Percentiles rank a stretch among this genome's conserved stretches.
Evolutionary conservation across 92 coral and sea anemone genomes (phyloP).

Genomic region (Bergia sp.): DNA sequence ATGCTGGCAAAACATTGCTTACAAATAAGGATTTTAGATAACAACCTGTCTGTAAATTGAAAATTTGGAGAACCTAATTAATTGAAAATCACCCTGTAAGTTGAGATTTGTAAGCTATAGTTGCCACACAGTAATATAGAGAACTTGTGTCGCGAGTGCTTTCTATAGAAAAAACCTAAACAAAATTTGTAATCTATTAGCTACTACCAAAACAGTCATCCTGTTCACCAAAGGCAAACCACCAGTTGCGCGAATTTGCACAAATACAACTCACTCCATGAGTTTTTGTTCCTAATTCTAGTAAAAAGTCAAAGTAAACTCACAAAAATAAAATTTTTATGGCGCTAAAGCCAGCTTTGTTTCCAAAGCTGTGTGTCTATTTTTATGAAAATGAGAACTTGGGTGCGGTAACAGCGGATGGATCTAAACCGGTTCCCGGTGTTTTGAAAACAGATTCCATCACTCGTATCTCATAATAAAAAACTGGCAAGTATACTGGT

Average conservation of each 20-base stretch:
- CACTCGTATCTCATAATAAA: slow-evolving; percentile 1
- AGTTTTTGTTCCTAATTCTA: background rate
- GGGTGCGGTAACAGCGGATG: background rate
- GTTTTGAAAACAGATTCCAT: slow-evolving; percentile 3
- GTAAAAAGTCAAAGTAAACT: background rate
- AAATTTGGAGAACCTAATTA: background rate
- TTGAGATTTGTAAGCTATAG: background rate
- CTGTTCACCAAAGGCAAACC: background rate
- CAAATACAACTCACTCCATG: background rate
- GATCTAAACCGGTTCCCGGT: background rate
- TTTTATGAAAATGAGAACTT: background rate
- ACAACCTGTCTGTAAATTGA: background rate
- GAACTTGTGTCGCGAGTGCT: background rate
- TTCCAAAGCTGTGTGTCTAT: too few relatives aligned
- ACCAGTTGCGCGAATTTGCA: background rate
- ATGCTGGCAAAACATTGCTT: background rate
- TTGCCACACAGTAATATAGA: background rate
- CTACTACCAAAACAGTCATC: background rate
- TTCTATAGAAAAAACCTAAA: background rate
- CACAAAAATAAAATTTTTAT: too few relatives aligned
- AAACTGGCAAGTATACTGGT: slow-evolving; percentile 3
- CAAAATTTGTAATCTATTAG: background rate
- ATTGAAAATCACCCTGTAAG: background rate
- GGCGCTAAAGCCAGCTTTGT: too few relatives aligned
- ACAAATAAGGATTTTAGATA: background rate